Evolutionary conservation across 2,888 invertebrate genomes (phyloP), one percentile per base, ranked within the genome.

Genomic region (Tenthredo livida): DNA sequence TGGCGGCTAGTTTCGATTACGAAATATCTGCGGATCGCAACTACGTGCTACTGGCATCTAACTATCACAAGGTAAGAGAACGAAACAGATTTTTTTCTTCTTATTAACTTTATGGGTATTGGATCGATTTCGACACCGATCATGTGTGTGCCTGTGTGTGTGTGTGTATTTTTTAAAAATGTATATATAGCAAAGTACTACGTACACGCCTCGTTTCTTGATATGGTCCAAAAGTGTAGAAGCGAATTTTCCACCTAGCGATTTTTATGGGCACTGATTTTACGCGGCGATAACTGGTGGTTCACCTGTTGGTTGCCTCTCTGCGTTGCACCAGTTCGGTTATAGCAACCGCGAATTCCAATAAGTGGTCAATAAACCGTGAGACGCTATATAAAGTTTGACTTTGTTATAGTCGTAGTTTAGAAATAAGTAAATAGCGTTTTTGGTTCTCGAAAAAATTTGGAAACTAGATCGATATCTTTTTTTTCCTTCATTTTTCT

Each of bases 21-120:
- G 94, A 95, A 88, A 92, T 97, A 86, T 97, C 97, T 0, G 94
- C 96, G 0, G 96, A 97, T 91, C 94, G 94, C 77, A 94, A 95
- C 88, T 96, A 95, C 90, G 90, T 97, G 85, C 93, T 97, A 83
- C 93, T 96, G 87, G 95, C 95, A 5, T 95, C 95, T 89, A 95
- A 95, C 90, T 95, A 95, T 87, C 95, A 95, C 90, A 96, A 96
- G 94, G 96, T 96, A 92, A 33, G 33, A 33, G 4, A 33, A 93
- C 91, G 90, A 84, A 21, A 50, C 47, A 4, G 17, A 6, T 43
- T 12, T 6, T 29, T 40, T 29, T 9, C 50, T 9, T 77, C 50
- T 29, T 6, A 7, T 50, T 33, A 7, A 50, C 0, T 25, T 54
- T 54, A n/a, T n/a, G 54, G 7, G 54, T 12, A 21, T 61, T 15